Percentiles rank a stretch among this genome's conserved stretches.
These are phyloP conservation scores for Leptinotarsa tumamoca DNA, from an alignment of 2,888 invertebrate genomes.

Conservation along the genomic window DNA sequence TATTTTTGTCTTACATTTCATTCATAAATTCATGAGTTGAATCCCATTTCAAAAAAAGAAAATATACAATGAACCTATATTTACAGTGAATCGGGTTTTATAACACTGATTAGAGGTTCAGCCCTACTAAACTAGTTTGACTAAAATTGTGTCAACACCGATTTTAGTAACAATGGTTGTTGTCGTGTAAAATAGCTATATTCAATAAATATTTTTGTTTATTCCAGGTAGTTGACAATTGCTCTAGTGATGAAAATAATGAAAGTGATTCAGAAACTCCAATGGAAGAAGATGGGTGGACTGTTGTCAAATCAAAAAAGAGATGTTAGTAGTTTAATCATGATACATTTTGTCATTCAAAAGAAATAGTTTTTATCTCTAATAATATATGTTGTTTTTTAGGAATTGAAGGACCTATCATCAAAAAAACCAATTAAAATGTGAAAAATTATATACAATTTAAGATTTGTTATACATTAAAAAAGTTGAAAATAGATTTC, in stretches of 20 bases:
- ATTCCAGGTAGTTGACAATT: conserved; percentile 34
- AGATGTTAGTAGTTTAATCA: conserved; percentile 38
- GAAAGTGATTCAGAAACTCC: conserved; percentile 40
- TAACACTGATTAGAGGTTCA: no score
- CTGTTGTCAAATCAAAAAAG: conserved; percentile 69
- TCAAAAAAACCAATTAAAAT: neutral
- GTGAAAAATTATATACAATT: conserved; percentile 6
- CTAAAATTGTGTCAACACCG: no score
- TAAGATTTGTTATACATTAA: neutral
- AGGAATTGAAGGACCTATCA: no score
- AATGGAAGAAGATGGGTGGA: conserved; percentile 76
- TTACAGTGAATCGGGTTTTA: no score
- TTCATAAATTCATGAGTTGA: neutral
- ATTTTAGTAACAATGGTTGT: no score
- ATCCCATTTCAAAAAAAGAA: no score
- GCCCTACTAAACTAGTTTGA: no score
- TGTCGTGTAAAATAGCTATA: no score
- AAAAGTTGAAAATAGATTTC: neutral
- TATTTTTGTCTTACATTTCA: neutral
- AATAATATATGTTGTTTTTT: no score
- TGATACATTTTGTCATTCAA: neutral
- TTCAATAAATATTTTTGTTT: neutral
- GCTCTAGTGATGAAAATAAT: conserved; percentile 41
- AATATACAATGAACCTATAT: no score
- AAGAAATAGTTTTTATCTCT: no score